phyloP scores from a whole-genome alignment of 2,797 vertebrate species.

The Coranthus polyacanthus region DNA sequence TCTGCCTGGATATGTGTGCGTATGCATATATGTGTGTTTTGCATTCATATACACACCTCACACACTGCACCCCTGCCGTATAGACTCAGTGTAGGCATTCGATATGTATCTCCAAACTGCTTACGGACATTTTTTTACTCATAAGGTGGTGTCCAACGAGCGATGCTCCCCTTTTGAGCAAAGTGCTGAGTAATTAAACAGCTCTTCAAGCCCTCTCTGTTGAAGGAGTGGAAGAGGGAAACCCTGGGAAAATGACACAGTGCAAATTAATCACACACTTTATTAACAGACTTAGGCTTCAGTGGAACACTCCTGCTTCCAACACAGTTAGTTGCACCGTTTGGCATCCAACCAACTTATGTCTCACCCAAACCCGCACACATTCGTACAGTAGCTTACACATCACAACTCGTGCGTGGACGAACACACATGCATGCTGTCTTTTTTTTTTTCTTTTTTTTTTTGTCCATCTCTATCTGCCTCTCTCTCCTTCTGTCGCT shows the following conservation, averaged over 20 bases:
- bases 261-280: constrained; percentile 70
- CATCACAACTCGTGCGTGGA: neutral
- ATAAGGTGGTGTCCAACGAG: constrained; percentile 45
- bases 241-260: constrained; percentile 65
- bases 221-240: constrained; percentile 34
- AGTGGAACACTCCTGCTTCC: constrained; percentile 33
- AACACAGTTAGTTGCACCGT: constrained; percentile 25
- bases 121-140: constrained; percentile 17
- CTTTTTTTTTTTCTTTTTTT: no score
- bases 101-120: constrained; percentile 44
- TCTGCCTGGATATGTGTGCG: neutral
- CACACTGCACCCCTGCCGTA: constrained; percentile 14
- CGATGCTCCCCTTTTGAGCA: constrained; percentile 24
- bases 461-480: constrained; percentile 22
- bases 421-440: constrained; percentile 14
- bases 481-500: constrained; percentile 41
- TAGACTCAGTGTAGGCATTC: constrained; percentile 16
- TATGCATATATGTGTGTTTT: constrained; percentile 44
- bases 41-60: constrained; percentile 19
- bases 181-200: constrained; percentile 74
- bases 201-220: constrained; percentile 51
- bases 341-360: constrained; percentile 49
- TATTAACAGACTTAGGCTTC: constrained; percentile 67
- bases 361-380: constrained; percentile 23
- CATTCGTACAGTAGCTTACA: no score